phyloP scores from a whole-genome alignment of 2,797 vertebrate species.

The Synanceia verrucosa region DNA sequence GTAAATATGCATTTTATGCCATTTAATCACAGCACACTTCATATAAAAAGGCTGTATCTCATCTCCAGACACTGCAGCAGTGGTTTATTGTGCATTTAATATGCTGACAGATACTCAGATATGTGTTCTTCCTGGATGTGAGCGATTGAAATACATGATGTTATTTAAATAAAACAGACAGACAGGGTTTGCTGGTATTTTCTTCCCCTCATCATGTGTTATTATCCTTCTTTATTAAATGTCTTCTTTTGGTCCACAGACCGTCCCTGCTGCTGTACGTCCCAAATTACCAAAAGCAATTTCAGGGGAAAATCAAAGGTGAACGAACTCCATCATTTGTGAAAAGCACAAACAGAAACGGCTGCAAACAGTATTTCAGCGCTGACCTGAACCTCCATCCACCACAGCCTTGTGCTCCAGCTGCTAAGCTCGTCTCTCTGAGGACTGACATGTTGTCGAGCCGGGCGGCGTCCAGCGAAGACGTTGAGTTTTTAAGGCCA shows the following conservation, averaged over 20 bases:
- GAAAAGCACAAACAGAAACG: constrained; percentile 33
- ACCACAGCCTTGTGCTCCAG: constrained; percentile 6
- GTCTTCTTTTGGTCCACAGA: not conserved
- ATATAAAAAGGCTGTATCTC: not conserved
- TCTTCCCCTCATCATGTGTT: not conserved
- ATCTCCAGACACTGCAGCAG: not conserved
- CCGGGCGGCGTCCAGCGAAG: not conserved
- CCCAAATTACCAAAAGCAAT: constrained; percentile 49
- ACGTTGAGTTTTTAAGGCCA: constrained; percentile 9
- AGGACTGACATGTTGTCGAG: not conserved
- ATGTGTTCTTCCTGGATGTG: not conserved
- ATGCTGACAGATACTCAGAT: too few relatives aligned
- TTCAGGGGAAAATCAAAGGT: constrained; percentile 45
- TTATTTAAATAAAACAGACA: not conserved
- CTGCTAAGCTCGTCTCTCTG: constrained; percentile 1
- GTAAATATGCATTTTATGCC: not conserved
- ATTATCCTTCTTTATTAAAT: not conserved
- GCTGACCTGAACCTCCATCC: constrained; percentile 18
- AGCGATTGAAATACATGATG: too few relatives aligned
- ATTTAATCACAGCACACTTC: not conserved
- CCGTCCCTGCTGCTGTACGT: not conserved
- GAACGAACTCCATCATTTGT: constrained; percentile 38
- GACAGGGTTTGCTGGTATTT: not conserved
- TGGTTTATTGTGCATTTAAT: not conserved
- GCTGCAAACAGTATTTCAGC: constrained; percentile 9